Conservation (phyloP, 2,797 vertebrate genomes). For the Enoplosus armatus region DNA sequence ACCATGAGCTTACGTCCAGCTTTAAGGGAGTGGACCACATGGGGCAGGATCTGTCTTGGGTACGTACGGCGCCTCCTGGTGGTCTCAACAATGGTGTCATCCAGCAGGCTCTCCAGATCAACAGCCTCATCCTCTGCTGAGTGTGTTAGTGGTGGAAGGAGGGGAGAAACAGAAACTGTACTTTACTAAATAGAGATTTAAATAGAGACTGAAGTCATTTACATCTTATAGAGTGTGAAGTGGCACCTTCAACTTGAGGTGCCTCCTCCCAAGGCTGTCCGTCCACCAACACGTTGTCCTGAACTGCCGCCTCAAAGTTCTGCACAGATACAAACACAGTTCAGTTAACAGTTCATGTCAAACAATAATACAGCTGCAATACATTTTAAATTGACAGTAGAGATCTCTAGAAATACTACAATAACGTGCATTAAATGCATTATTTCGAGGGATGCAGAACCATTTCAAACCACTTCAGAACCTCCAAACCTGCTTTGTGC, state of each 20-base stretch:
- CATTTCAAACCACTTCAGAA: too few species aligned
- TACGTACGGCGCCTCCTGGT: slow-evolving; percentile 87
- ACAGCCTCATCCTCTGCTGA: slow-evolving; percentile 79
- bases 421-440: neutral
- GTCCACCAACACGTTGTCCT: slow-evolving; percentile 89
- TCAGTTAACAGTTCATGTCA: neutral
- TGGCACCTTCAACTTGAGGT: slow-evolving; percentile 66
- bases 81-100: slow-evolving; percentile 90
- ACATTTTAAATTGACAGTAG: too few species aligned
- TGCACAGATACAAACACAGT: slow-evolving; percentile 65
- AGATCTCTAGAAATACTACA: too few species aligned
- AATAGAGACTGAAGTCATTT: too few species aligned
- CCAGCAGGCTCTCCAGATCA: slow-evolving; percentile 88
- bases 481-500: too few species aligned
- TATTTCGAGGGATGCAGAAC: neutral
- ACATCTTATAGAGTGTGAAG: too few species aligned
- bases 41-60: slow-evolving; percentile 88
- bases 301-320: slow-evolving; percentile 90
- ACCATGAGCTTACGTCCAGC: slow-evolving; percentile 91
- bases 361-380: neutral
- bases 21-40: slow-evolving; percentile 87
- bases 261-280: slow-evolving; percentile 89
- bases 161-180: neutral
- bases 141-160: neutral
- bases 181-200: neutral